Percentiles rank a stretch among this genome's conserved stretches.
Evolutionary conservation across 1,140 invertebrate species (phyloP).

Genomic region (Argopecten irradians): DNA sequence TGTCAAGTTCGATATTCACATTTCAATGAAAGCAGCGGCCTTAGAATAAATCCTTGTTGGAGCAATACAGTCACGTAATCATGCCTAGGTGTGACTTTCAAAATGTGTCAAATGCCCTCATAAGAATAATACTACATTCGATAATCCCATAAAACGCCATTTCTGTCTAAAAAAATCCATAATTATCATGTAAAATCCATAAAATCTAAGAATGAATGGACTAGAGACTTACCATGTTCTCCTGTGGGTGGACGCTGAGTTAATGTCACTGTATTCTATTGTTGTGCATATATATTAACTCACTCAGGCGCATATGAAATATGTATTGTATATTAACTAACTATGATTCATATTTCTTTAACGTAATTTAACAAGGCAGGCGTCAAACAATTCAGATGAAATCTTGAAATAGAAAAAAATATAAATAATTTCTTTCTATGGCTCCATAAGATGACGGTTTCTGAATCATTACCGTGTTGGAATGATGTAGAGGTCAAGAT

Average conservation of each 20-base stretch:
- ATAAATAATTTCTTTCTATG: not conserved
- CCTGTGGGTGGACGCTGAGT: not conserved
- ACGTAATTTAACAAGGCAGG: not conserved
- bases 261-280: not conserved
- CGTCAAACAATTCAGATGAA: not conserved
- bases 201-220: not conserved
- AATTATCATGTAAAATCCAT: not conserved
- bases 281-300: not conserved
- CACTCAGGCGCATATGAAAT: not conserved
- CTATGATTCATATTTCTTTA: not conserved
- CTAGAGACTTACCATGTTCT: not conserved
- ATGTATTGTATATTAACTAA: conserved; percentile 23
- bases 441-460: not conserved
- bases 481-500: not conserved
- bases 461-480: not conserved
- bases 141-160: not conserved
- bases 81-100: no score
- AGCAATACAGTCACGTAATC: no score
- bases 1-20: no score
- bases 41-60: no score
- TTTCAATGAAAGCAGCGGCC: no score
- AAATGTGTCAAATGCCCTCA: not conserved
- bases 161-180: not conserved
- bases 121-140: not conserved
- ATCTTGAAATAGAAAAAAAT: not conserved